These are phyloP conservation scores for Pachliopta kotzebuea DNA, from an alignment of 2,888 invertebrate species.

Conservation along the genomic window DNA sequence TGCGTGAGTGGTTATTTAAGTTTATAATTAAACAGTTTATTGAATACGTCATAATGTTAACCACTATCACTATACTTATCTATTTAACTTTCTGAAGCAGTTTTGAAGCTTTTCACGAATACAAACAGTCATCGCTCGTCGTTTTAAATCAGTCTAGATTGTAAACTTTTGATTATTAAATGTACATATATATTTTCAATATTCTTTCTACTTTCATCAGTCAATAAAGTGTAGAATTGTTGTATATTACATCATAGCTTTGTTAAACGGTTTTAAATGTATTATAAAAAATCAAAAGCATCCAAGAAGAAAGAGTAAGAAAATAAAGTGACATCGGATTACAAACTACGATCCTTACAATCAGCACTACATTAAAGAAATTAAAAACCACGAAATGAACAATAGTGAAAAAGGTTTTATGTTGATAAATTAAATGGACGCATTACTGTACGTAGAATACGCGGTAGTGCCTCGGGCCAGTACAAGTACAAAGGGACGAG, in stretches of 20 bases:
- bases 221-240: no score
- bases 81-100: background rate
- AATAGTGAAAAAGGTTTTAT: slow-evolving; percentile 47
- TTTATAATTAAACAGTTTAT: slow-evolving; percentile 42
- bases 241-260: no score
- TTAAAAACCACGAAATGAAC: slow-evolving; percentile 44
- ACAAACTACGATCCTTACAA: slow-evolving; percentile 22
- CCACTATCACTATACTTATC: background rate
- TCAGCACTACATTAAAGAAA: slow-evolving; percentile 42
- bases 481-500: slow-evolving; percentile 56
- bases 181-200: no score
- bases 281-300: no score
- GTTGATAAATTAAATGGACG: slow-evolving; percentile 67
- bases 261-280: no score
- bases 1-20: slow-evolving; percentile 38
- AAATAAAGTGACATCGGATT: slow-evolving; percentile 26
- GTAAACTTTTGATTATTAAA: no score
- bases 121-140: background rate
- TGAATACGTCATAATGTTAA: slow-evolving; percentile 33
- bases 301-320: no score
- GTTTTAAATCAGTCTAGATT: background rate
- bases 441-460: slow-evolving; percentile 49
- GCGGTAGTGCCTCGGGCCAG: slow-evolving; percentile 50
- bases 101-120: background rate
- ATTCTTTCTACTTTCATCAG: no score